phyloP scores from a whole-genome alignment of 1,140 invertebrate species.

The Monomorium pharaonis region DNA sequence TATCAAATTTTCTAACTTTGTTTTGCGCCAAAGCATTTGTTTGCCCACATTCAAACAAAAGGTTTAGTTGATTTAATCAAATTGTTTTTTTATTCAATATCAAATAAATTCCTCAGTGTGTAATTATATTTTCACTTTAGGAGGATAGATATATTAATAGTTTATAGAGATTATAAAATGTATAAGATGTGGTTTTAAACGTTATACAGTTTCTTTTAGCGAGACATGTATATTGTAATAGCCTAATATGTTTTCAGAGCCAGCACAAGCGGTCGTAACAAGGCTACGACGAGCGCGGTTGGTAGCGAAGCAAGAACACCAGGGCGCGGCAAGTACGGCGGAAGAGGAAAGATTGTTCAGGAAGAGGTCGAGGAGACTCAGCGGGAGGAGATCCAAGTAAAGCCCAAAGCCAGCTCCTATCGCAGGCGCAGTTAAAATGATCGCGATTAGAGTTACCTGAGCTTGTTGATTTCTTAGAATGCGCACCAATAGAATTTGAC shows the following conservation, averaged over 20 bases:
- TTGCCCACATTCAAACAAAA: too few relatives aligned
- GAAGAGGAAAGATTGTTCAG: slow-evolving; percentile 72
- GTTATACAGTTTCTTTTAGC: background rate
- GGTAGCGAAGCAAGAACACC: slow-evolving; percentile 66
- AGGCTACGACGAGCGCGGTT: slow-evolving; percentile 30
- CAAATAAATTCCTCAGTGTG: too few relatives aligned
- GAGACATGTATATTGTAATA: background rate
- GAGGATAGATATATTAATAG: too few relatives aligned
- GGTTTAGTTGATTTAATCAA: too few relatives aligned
- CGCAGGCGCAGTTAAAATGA: slow-evolving; percentile 75
- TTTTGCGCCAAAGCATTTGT: too few relatives aligned
- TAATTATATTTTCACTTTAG: too few relatives aligned
- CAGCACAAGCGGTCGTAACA: slow-evolving; percentile 64
- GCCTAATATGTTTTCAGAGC: slow-evolving; percentile 56
- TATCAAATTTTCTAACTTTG: too few relatives aligned
- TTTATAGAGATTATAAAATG: background rate
- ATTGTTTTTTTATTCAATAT: too few relatives aligned
- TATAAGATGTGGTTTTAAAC: background rate
- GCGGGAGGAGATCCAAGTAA: slow-evolving; percentile 79
- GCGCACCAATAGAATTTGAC: slow-evolving; percentile 17
- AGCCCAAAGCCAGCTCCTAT: slow-evolving; percentile 71
- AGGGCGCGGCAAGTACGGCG: slow-evolving; percentile 72
- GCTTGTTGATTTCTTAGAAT: slow-evolving; percentile 27
- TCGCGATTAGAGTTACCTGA: background rate
- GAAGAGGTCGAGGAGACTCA: slow-evolving; percentile 79